Evolutionary conservation across 2,797 vertebrate genomes (phyloP).

Genomic region (Spatula clypeata): DNA sequence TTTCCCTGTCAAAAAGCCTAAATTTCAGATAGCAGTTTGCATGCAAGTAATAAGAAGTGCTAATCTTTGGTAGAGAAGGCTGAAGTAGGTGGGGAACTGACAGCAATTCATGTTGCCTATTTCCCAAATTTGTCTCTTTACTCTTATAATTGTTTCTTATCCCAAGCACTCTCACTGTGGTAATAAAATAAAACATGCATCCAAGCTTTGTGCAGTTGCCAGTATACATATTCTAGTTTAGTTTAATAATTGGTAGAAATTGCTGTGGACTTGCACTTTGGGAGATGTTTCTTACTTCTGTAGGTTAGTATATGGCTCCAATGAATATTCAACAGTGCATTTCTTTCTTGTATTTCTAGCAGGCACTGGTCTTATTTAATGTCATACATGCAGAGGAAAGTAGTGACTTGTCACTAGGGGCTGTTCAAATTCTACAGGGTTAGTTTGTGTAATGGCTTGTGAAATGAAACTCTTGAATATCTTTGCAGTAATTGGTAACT

Average conservation of each 20-base stretch:
- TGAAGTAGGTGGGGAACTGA: neutral
- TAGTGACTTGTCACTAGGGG: neutral
- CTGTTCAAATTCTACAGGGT: neutral
- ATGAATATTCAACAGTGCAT: neutral
- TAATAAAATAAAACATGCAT: neutral
- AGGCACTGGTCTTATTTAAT: neutral
- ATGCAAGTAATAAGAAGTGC: neutral
- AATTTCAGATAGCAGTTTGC: neutral
- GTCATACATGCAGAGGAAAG: neutral
- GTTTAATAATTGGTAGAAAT: neutral
- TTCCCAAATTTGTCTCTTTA: neutral
- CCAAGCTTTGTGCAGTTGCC: neutral
- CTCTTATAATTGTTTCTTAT: neutral
- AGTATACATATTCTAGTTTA: neutral
- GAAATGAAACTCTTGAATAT: neutral
- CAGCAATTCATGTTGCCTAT: neutral
- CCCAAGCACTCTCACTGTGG: neutral
- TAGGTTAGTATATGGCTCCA: neutral
- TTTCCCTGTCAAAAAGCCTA: neutral
- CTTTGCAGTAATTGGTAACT: neutral
- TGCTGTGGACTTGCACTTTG: neutral
- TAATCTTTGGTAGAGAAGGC: neutral
- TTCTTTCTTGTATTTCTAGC: neutral
- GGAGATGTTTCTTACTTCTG: neutral
- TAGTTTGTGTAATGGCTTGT: constrained; percentile 19